Conservation (phyloP, 2,797 vertebrate species). For the Oryzias sinensis region DNA sequence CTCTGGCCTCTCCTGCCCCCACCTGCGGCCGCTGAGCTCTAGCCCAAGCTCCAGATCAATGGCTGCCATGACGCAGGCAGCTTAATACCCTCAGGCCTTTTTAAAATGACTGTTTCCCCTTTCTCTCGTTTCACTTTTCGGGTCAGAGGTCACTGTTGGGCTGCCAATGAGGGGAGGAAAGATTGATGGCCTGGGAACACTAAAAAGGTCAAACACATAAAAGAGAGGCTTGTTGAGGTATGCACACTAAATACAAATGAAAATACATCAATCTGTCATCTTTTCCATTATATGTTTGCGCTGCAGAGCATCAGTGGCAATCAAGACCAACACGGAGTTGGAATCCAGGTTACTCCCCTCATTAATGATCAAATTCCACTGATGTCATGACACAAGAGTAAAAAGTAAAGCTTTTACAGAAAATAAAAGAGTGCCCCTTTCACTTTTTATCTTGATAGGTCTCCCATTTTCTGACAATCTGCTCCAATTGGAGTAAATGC, state of each 20-base stretch:
- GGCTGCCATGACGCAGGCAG: slow-evolving; percentile 70
- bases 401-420: no score
- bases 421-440: no score
- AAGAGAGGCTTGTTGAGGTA: slow-evolving; percentile 6
- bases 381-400: no score
- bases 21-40: slow-evolving; percentile 79
- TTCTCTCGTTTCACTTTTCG: slow-evolving; percentile 48
- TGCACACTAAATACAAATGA: background rate
- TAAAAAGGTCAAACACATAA: slow-evolving; percentile 34
- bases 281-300: background rate
- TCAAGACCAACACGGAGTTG: slow-evolving; percentile 16
- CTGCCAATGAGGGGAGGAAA: slow-evolving; percentile 14
- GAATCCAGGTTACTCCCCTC: background rate
- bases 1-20: slow-evolving; percentile 88
- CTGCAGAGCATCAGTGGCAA: no score
- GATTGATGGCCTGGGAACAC: slow-evolving; percentile 51
- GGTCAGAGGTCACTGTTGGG: slow-evolving; percentile 38
- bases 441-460: no score
- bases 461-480: no score
- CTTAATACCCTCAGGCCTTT: slow-evolving; percentile 39
- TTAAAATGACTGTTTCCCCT: slow-evolving; percentile 48
- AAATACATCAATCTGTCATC: background rate
- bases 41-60: slow-evolving; percentile 87
- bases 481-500: background rate
- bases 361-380: background rate